Evolutionary conservation across 2,888 invertebrate species (phyloP), one percentile per base, ranked within the genome.

Genomic region (Microdon myrmicae): DNA sequence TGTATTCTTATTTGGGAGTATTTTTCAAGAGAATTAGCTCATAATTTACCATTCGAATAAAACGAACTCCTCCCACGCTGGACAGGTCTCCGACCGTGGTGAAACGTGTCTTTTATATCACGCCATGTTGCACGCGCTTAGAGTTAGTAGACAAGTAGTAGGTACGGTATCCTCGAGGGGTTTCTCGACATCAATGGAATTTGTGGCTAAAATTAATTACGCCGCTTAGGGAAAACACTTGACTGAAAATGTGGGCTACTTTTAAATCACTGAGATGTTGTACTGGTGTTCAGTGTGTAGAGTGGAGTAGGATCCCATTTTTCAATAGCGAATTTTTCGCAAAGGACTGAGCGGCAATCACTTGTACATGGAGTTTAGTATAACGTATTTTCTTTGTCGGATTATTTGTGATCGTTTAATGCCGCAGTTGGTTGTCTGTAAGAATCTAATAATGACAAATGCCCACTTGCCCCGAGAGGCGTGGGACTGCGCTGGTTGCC

Each of bases 161-260:
- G 37, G 47, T 34, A 28, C 34, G 39, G n/a, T n/a, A n/a, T n/a
- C n/a, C 59, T 53, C 8, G 41, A 45, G 53, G 59, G 45, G 53
- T 41, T 45, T 51, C 29, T 26, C 16, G 37, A 35, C 49, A 44
- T 61, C 58, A 56, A 51, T 58, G 45, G 64, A 51, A 56, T 56
- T 51, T 55, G 51, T 41, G 41, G 39, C 23, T 44, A 12, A 56
- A 64, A 64, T 64, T 58, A 64, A 58, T 56, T 64, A 58, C 47
- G 64, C 64, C 58, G 64, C 64, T 64, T 58, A 58, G 51, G 45
- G 64, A 64, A 64, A 64, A 58, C 64, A 64, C 64, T 64, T 64
- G 64, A 64, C 64, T 47, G 51, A 51, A 64, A 51, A 56, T 49
- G 51, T 45, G 58, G 64, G 51, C 64, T 47, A 28, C 51, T 51